A percentile compares a stretch with the other conserved stretches of the same genome.
Evolutionary conservation across 2,113 vertebrate genomes (phyloP).

Genomic region (Nymphicus hollandicus): DNA sequence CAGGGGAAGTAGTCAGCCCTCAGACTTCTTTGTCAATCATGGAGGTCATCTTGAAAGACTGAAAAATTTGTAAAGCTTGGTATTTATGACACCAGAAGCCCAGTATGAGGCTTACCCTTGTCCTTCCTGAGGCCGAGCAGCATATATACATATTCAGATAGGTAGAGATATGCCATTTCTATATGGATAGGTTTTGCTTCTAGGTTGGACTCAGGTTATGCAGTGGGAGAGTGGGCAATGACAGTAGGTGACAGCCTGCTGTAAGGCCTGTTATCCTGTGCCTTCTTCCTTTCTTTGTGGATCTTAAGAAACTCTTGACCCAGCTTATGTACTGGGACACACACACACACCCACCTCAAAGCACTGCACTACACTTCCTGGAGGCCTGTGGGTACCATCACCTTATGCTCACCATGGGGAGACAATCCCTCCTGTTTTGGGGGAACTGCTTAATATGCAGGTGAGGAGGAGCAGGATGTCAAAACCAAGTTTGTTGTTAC

Average conservation of each 20-base stretch:
- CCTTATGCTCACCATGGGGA: background rate
- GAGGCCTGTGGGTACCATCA: background rate
- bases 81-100: background rate
- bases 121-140: background rate
- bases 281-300: background rate
- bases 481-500: background rate
- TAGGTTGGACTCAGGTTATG: background rate
- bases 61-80: background rate
- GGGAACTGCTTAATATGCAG: background rate
- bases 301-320: background rate
- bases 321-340: background rate
- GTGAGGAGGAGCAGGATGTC: background rate
- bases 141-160: rapidly evolving
- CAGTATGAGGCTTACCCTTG: background rate
- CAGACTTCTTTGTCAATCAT: background rate
- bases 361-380: background rate
- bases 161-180: background rate
- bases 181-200: background rate
- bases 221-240: background rate
- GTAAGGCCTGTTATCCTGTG: background rate
- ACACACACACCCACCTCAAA: background rate
- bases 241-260: background rate
- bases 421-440: background rate
- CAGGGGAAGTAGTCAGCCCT: background rate
- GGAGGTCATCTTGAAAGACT: background rate